Base-by-base conservation (phyloP, 2,113 vertebrate genomes). In the Galemys pyrenaicus region DNA sequence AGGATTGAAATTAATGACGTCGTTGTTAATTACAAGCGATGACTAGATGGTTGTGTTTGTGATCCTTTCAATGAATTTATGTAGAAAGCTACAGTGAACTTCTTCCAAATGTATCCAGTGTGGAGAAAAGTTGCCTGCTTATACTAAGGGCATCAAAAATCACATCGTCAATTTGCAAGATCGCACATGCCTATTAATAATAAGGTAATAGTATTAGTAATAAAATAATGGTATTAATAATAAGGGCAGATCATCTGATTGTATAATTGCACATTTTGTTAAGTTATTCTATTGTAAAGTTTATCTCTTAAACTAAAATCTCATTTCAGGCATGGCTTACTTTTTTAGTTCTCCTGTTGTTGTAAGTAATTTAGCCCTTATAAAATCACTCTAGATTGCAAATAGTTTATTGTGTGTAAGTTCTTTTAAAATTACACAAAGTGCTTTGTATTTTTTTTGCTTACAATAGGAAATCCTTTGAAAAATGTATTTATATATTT, bases 351-450 rank as follows among this genome's bases (percentile, higher is more conserved):
- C 32, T 67, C 20, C 35, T 73, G 9, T 80, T 86, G 44, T 16
- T 65, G 28, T 70, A 83, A 56, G n/a, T 46, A 89, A 64, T 46
- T 91, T 35, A 92, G 5, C 35, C 11, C n/a, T 81, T 60, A 81
- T n/a, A 85, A 79, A 81, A 56, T 62, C 10, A 65, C 10, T 87
- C 16, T 81, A 37, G 49, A 60, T 78, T 84, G 82, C 56, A 74
- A 9, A n/a, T 62, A 62, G 22, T 80, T 62, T 90, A 26, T 54
- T 80, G 19, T 83, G 9, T 67, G 70, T 5, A 37, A 41, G 39
- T 93, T 81, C 62, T 93, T 96, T 83, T 64, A 70, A 92, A 92
- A 44, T 62, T 75, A 60, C 60, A 15, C 24, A 54, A 67, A 37
- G 16, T 65, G 1, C 67, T 5, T 58, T 35, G 7, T 60, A 2